Conservation (phyloP, 2,888 invertebrate species). For the Drosophila vallismaia region DNA sequence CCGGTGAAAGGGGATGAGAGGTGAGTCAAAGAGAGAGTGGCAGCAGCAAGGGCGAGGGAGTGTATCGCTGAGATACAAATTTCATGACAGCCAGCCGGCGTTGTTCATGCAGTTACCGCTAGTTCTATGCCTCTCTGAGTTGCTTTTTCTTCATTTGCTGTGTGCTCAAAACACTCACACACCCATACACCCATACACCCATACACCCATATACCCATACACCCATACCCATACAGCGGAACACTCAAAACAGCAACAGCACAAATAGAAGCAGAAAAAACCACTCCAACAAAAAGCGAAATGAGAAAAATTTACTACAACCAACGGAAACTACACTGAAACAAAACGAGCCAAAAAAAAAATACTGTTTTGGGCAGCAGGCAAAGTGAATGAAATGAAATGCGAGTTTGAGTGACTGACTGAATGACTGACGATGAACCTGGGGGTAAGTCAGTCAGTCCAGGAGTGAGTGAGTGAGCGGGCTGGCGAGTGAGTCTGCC, state of each 20-base stretch:
- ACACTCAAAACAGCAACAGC: slow-evolving; percentile 40
- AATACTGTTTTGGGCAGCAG: slow-evolving; percentile 60
- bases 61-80: slow-evolving; percentile 60
- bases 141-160: slow-evolving; percentile 43
- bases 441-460: slow-evolving; percentile 30
- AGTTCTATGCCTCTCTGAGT: slow-evolving; percentile 59
- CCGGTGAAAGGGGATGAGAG: slow-evolving; percentile 19
- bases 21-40: slow-evolving; percentile 28
- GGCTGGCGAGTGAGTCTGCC: slow-evolving; percentile 36
- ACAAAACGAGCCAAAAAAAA: slow-evolving; percentile 24
- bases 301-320: slow-evolving; percentile 76
- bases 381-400: slow-evolving; percentile 44
- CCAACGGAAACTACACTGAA: slow-evolving; percentile 61
- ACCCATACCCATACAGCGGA: slow-evolving; percentile 41
- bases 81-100: slow-evolving; percentile 60
- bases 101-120: slow-evolving; percentile 75
- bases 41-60: slow-evolving; percentile 26
- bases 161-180: slow-evolving; percentile 46
- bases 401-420: slow-evolving; percentile 56
- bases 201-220: slow-evolving; percentile 28
- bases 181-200: slow-evolving; percentile 25
- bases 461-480: slow-evolving; percentile 22
- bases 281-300: slow-evolving; percentile 78
- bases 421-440: slow-evolving; percentile 46
- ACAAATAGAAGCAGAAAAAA: slow-evolving; percentile 54